A percentile compares a stretch with the other conserved stretches of the same genome.
Conservation (phyloP, 2,888 invertebrate species). For the Dasypolia templi region DNA sequence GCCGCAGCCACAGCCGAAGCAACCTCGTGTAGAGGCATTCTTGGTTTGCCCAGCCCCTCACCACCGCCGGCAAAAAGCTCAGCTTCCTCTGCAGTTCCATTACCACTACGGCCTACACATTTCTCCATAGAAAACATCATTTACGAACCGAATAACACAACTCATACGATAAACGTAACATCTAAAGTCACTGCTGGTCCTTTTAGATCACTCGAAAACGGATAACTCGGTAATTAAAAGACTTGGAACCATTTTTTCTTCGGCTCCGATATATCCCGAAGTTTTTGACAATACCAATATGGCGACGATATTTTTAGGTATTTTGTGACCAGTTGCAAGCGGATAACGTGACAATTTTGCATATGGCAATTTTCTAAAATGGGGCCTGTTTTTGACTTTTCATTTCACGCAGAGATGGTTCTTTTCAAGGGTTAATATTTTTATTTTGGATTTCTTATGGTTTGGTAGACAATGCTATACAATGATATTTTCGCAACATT, state of each 20-base stretch:
- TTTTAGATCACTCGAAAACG: constrained; percentile 82
- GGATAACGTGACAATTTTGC: constrained; percentile 78
- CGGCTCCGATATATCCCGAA: constrained; percentile 85
- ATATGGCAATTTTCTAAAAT: constrained; percentile 75
- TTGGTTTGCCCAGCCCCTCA: constrained; percentile 77
- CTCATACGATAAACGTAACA: constrained; percentile 84
- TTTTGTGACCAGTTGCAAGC: constrained; percentile 85
- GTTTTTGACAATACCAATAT: constrained; percentile 91
- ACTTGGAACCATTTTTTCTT: constrained; percentile 88
- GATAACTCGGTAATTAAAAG: constrained; percentile 79
- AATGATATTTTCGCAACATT: background rate
- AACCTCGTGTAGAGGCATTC: constrained; percentile 83
- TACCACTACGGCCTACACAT: constrained; percentile 83
- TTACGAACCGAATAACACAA: constrained; percentile 84
- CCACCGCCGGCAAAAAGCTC: constrained; percentile 81
- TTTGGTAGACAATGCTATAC: background rate
- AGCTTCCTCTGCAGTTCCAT: constrained; percentile 78
- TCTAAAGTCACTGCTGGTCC: constrained; percentile 85
- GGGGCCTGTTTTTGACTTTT: constrained; percentile 26
- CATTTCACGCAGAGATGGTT: constrained; percentile 1
- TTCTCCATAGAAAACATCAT: constrained; percentile 89
- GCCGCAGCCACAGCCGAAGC: constrained; percentile 86
- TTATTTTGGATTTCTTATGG: no score
- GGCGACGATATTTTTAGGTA: constrained; percentile 90
- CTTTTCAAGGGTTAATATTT: no score